Percentiles rank a stretch among this genome's conserved stretches.
Conservation (phyloP, 1,140 invertebrate genomes). For the Trichonephila inaurata region DNA sequence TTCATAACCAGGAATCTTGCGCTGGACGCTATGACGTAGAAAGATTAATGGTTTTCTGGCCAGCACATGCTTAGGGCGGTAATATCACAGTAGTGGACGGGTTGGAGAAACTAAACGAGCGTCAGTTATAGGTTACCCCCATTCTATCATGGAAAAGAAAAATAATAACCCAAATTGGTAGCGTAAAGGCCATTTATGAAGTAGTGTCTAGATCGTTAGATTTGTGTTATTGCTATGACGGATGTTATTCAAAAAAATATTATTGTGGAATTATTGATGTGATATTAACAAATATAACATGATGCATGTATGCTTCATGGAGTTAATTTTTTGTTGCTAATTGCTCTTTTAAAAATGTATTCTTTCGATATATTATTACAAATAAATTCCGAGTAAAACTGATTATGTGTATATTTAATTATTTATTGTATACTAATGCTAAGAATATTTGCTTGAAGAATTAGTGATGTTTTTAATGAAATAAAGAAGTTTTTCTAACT, state of each 20-base stretch:
- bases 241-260: neutral
- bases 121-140: conserved; percentile 58
- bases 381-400: no score
- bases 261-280: neutral
- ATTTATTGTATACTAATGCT: no score
- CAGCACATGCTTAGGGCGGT: conserved; percentile 6
- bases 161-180: conserved; percentile 68
- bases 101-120: conserved; percentile 30
- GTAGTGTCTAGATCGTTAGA: conserved; percentile 5
- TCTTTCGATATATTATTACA: no score
- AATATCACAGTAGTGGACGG: conserved; percentile 32
- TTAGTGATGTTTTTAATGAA: no score
- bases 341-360: no score
- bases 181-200: conserved; percentile 28
- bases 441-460: no score
- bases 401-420: no score
- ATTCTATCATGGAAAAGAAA: conserved; percentile 36
- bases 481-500: no score
- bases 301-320: neutral
- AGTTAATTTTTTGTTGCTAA: no score
- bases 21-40: conserved; percentile 56
- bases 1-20: conserved; percentile 49
- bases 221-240: neutral
- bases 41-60: conserved; percentile 62
- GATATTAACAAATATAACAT: neutral